A percentile compares a stretch with the other conserved stretches of the same genome.
phyloP scores from a whole-genome alignment of 2,797 vertebrate genomes.

The Champsocephalus gunnari region DNA sequence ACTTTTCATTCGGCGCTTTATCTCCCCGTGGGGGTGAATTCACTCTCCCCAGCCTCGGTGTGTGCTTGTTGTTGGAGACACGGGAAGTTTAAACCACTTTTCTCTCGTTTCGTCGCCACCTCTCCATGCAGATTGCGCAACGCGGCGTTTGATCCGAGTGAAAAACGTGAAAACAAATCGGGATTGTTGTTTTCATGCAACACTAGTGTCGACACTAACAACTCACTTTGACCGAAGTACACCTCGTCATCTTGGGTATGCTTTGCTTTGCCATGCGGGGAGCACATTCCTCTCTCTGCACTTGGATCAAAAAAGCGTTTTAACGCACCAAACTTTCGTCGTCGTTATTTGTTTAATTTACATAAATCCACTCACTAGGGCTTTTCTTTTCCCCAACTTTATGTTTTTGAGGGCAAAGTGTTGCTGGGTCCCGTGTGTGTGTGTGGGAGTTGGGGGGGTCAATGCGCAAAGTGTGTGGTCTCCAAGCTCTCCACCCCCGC shows the following conservation, averaged over 20 bases:
- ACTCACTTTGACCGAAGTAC: constrained; percentile 20
- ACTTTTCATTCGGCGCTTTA: constrained; percentile 51
- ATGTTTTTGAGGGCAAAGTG: constrained; percentile 53
- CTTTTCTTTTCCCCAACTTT: constrained; percentile 33
- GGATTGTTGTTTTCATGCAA: constrained; percentile 5
- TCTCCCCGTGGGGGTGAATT: constrained; percentile 11
- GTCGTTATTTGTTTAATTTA: neutral
- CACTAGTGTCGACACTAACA: neutral
- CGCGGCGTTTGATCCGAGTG: constrained; percentile 53
- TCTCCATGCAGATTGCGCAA: constrained; percentile 71
- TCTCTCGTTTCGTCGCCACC: constrained; percentile 33
- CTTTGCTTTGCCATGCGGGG: constrained; percentile 62
- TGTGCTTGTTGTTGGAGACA: constrained; percentile 12
- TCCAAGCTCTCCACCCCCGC: constrained; percentile 76
- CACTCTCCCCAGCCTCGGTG: constrained; percentile 34
- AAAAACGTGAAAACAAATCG: constrained; percentile 44
- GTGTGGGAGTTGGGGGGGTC: constrained; percentile 24
- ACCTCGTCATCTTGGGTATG: constrained; percentile 20
- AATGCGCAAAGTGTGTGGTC: constrained; percentile 84
- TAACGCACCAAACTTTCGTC: constrained; percentile 20
- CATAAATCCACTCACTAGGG: neutral
- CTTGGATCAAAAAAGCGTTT: constrained; percentile 12
- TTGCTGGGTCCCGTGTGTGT: constrained; percentile 42
- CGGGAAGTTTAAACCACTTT: constrained; percentile 55
- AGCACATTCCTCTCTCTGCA: constrained; percentile 47